phyloP scores from a whole-genome alignment of 2,888 invertebrate species.

The Hydroisotoma schaefferi region DNA sequence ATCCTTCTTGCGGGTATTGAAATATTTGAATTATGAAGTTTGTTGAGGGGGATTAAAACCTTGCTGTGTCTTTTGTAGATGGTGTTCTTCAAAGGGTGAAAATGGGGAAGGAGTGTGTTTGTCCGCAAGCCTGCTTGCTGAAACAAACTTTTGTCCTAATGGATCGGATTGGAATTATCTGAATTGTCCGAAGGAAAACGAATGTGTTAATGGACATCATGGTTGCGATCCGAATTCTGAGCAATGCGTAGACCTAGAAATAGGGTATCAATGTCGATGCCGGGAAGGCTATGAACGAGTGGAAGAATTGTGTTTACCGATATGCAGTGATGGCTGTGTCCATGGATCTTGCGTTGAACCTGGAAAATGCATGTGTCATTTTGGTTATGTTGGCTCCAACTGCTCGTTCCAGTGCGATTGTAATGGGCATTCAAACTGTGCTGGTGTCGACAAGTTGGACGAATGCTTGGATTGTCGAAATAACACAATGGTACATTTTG shows the following conservation, averaged over 20 bases:
- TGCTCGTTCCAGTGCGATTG: conserved; percentile 92
- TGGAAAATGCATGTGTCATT: conserved; percentile 80
- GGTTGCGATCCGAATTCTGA: conserved; percentile 82
- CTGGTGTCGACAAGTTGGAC: conserved; percentile 77
- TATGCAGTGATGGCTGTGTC: conserved; percentile 80
- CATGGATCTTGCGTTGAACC: conserved; percentile 80
- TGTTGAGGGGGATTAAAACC: background rate
- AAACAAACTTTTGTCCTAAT: conserved; percentile 24
- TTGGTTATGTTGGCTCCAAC: conserved; percentile 91
- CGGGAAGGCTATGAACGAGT: conserved; percentile 39
- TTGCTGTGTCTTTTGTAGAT: conserved; percentile 52
- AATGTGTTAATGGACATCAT: conserved; percentile 86
- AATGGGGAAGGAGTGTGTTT: conserved; percentile 63
- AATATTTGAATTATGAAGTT: background rate
- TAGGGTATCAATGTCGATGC: conserved; percentile 82
- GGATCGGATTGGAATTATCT: conserved; percentile 74
- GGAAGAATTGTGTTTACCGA: conserved; percentile 64
- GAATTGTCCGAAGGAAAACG: conserved; percentile 86
- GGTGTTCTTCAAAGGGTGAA: conserved; percentile 69
- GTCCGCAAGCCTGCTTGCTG: conserved; percentile 55
- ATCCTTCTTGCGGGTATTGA: conserved; percentile 74
- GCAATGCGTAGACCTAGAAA: conserved; percentile 75
- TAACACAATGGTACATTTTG: conserved; percentile 71
- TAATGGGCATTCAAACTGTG: conserved; percentile 89
- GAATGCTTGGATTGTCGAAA: conserved; percentile 81